A percentile compares a stretch with the other conserved stretches of the same genome.
phyloP scores from a whole-genome alignment of 2,797 vertebrate species.

The Epinephelus coioides region DNA sequence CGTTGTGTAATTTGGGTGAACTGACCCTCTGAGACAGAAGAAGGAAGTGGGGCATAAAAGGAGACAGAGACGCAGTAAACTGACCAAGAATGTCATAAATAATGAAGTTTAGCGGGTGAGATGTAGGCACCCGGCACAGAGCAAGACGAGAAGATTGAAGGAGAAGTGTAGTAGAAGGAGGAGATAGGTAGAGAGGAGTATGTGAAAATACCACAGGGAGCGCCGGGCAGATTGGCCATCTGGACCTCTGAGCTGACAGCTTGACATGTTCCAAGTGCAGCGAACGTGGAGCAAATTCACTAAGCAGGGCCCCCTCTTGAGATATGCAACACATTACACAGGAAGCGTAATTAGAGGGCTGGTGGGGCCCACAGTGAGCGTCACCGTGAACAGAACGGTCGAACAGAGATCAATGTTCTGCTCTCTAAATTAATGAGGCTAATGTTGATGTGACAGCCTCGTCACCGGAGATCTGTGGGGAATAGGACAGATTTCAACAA shows the following conservation, averaged over 20 bases:
- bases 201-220: slow-evolving; percentile 57
- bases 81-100: slow-evolving; percentile 18
- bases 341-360: slow-evolving; percentile 71
- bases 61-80: not conserved
- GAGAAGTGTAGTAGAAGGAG: slow-evolving; percentile 4
- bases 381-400: slow-evolving; percentile 59
- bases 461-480: slow-evolving; percentile 49
- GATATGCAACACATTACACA: slow-evolving; percentile 67
- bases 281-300: slow-evolving; percentile 64
- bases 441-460: slow-evolving; percentile 72
- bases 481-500: slow-evolving; percentile 37
- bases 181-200: slow-evolving; percentile 46
- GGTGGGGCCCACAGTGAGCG: slow-evolving; percentile 44
- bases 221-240: slow-evolving; percentile 73
- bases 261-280: slow-evolving; percentile 70
- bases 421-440: slow-evolving; percentile 81
- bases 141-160: slow-evolving; percentile 3
- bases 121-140: slow-evolving; percentile 21
- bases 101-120: slow-evolving; percentile 8
- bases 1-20: not conserved
- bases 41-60: not conserved
- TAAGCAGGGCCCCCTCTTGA: slow-evolving; percentile 60
- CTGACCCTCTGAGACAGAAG: slow-evolving; percentile 16
- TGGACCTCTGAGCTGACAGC: slow-evolving; percentile 79
- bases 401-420: slow-evolving; percentile 77